Percentiles rank a stretch among this genome's conserved stretches.
These are phyloP conservation scores for Sitta europaea DNA, from an alignment of 2,113 vertebrate species.

Conservation along the genomic window DNA sequence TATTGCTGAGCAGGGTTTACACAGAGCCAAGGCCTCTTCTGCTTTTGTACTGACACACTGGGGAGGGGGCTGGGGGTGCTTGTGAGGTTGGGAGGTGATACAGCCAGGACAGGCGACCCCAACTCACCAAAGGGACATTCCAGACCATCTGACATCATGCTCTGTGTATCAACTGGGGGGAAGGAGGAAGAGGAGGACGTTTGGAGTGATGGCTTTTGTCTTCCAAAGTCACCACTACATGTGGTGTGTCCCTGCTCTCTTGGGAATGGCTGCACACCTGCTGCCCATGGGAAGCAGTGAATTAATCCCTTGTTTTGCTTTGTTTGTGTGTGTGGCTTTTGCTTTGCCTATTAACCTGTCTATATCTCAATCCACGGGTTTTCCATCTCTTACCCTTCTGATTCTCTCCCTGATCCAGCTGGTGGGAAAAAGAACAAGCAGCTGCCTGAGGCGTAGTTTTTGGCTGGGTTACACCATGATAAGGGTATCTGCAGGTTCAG, in stretches of 20 bases:
- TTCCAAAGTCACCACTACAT: accelerated
- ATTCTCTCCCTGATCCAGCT: not conserved
- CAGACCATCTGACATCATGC: no score
- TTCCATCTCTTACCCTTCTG: not conserved
- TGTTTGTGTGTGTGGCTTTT: not conserved
- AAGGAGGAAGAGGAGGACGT: not conserved
- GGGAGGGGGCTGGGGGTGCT: no score
- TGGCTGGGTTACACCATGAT: not conserved
- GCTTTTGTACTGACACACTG: not conserved
- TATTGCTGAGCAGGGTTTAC: no score
- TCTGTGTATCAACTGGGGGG: not conserved
- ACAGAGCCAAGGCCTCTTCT: not conserved
- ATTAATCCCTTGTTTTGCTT: not conserved
- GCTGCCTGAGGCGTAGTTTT: not conserved
- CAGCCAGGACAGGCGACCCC: no score
- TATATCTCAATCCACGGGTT: not conserved
- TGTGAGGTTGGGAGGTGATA: no score
- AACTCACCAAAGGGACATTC: no score
- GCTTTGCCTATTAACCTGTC: not conserved
- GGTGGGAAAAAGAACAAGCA: not conserved
- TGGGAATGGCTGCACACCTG: not conserved
- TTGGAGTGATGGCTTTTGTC: not conserved
- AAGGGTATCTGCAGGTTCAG: not conserved
- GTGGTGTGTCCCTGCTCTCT: not conserved
- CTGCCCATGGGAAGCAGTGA: not conserved